Evolutionary conservation across 2,797 vertebrate genomes (phyloP).

Genomic region (Leptatherina wallacei): DNA sequence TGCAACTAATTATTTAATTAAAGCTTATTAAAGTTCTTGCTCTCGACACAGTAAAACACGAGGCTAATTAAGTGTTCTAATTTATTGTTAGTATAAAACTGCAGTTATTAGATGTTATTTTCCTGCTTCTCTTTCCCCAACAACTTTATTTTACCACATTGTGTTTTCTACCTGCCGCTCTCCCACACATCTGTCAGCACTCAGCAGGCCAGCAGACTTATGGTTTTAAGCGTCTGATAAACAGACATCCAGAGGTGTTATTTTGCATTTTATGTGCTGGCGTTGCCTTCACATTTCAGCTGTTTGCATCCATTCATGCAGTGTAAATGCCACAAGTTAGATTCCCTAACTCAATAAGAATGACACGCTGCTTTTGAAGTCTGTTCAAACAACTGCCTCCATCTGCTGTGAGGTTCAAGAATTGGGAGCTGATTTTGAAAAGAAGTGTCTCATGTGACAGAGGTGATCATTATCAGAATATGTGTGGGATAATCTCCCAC

Average conservation of each 20-base stretch:
- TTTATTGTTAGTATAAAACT: slow-evolving; percentile 17
- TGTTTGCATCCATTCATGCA: slow-evolving; percentile 30
- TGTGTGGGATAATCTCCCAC: slow-evolving; percentile 13
- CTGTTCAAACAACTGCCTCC: slow-evolving; percentile 33
- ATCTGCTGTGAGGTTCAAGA: slow-evolving; percentile 37
- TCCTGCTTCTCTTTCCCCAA: slow-evolving; percentile 8
- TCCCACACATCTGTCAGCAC: slow-evolving; percentile 59
- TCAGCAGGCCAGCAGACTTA: slow-evolving; percentile 18
- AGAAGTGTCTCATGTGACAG: slow-evolving; percentile 11
- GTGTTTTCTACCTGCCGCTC: slow-evolving; percentile 18
- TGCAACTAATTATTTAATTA: slow-evolving; percentile 9
- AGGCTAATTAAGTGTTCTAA: neutral
- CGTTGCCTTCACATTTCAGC: slow-evolving; percentile 33
- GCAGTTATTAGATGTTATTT: slow-evolving; percentile 15
- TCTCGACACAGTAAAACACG: neutral
- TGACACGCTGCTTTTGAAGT: slow-evolving; percentile 44
- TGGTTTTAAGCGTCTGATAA: slow-evolving; percentile 40
- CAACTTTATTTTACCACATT: slow-evolving; percentile 7
- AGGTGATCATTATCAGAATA: slow-evolving; percentile 16
- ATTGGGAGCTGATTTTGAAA: slow-evolving; percentile 10
- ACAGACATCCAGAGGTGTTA: slow-evolving; percentile 40
- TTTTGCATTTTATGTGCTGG: slow-evolving; percentile 38
- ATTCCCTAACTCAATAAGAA: slow-evolving; percentile 32
- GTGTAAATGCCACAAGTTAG: slow-evolving; percentile 31
- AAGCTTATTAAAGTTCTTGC: slow-evolving; percentile 11